Evolutionary conservation across 2,797 vertebrate species (phyloP).

Genomic region (Megaceryle alcyon): DNA sequence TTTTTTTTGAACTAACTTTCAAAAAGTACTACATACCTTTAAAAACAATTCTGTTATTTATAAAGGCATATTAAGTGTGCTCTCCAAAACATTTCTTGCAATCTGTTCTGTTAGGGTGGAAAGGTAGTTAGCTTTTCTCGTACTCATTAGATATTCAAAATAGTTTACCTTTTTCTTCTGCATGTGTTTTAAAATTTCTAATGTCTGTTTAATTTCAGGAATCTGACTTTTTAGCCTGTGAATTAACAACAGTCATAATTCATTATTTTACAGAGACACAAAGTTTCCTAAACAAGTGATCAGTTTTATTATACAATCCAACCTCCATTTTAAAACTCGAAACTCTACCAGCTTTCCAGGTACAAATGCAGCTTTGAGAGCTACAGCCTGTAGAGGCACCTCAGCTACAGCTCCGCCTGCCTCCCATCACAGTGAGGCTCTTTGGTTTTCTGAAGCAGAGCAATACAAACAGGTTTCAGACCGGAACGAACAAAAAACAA

Average conservation of each 20-base stretch:
- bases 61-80: slow-evolving; percentile 65
- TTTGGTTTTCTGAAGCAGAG: not conserved
- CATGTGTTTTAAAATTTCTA: slow-evolving; percentile 98
- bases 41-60: slow-evolving; percentile 68
- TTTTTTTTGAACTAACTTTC: slow-evolving; percentile 34
- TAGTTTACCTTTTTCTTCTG: slow-evolving; percentile 96
- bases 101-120: slow-evolving; percentile 60
- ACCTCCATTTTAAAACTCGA: not conserved
- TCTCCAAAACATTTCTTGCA: slow-evolving; percentile 66
- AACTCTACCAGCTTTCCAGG: not conserved
- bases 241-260: slow-evolving; percentile 67
- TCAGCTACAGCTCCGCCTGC: slow-evolving; percentile 1
- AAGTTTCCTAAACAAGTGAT: slow-evolving; percentile 34
- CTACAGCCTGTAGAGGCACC: not conserved
- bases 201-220: slow-evolving; percentile 98
- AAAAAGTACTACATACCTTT: slow-evolving; percentile 54
- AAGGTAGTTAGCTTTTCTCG: slow-evolving; percentile 59
- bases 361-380: not conserved
- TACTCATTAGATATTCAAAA: slow-evolving; percentile 65
- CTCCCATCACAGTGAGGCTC: fast-evolving
- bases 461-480: not conserved
- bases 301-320: slow-evolving; percentile 13
- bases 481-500: fast-evolving
- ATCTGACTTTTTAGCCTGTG: slow-evolving; percentile 96
- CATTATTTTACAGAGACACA: slow-evolving; percentile 62